Conservation (phyloP, 2,888 invertebrate genomes). For the Agrochola circellaris region DNA sequence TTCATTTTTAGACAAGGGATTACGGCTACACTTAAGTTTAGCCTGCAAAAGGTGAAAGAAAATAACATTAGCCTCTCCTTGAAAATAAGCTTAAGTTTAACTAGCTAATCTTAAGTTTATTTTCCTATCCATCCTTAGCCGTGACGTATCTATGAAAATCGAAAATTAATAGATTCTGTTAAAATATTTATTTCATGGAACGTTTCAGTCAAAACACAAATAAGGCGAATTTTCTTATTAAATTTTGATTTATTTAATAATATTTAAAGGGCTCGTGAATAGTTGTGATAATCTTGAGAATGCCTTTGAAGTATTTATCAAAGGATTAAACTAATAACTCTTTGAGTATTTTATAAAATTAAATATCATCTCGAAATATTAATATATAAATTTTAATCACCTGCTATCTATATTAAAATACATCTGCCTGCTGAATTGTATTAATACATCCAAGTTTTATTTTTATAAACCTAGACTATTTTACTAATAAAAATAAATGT, state of each 20-base stretch:
- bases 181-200: background rate
- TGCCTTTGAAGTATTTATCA: constrained; percentile 11
- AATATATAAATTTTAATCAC: background rate
- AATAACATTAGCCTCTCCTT: too few species aligned
- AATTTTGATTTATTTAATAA: background rate
- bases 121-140: too few species aligned
- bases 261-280: background rate
- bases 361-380: background rate
- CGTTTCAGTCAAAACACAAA: background rate
- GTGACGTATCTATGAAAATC: too few species aligned
- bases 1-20: too few species aligned
- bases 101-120: too few species aligned
- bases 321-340: constrained; percentile 1
- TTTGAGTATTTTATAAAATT: constrained; percentile 13
- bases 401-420: background rate
- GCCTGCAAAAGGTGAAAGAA: too few species aligned
- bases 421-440: background rate
- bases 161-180: background rate
- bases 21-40: too few species aligned
- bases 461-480: background rate
- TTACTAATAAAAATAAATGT: background rate
- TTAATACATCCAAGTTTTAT: background rate
- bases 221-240: constrained; percentile 4
- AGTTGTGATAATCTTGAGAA: constrained; percentile 24
- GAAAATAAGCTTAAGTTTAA: too few species aligned